Evolutionary conservation across 2,113 vertebrate species (phyloP).

Genomic region (Tragelaphus buxtoni): DNA sequence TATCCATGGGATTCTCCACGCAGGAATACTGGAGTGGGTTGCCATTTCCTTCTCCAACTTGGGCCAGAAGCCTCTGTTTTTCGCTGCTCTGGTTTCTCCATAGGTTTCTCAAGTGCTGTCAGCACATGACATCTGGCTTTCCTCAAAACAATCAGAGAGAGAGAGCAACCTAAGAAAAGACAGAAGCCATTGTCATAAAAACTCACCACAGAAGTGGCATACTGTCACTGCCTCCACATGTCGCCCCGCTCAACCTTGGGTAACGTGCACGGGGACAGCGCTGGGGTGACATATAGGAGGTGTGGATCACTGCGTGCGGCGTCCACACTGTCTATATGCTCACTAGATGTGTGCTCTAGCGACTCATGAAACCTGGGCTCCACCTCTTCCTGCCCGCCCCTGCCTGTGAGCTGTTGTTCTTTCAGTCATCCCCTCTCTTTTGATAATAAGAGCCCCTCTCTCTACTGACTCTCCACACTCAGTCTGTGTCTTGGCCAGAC

Average conservation of each 20-base stretch:
- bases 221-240: neutral
- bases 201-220: neutral
- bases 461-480: neutral
- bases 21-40: neutral
- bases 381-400: neutral
- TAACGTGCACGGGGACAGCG: too few species aligned
- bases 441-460: neutral
- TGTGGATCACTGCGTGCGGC: fast-evolving
- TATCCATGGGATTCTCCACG: neutral
- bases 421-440: neutral
- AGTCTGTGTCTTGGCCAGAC: neutral
- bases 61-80: neutral
- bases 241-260: neutral
- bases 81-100: neutral
- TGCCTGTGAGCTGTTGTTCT: fast-evolving
- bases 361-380: neutral
- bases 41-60: neutral
- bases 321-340: neutral
- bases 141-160: neutral
- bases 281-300: neutral
- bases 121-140: neutral
- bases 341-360: neutral
- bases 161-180: neutral
- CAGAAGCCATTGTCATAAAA: too few species aligned
- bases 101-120: neutral